Percentiles rank a stretch among this genome's conserved stretches.
These are phyloP conservation scores for Dicycla oo DNA, from an alignment of 2,888 invertebrate genomes.

Conservation along the genomic window DNA sequence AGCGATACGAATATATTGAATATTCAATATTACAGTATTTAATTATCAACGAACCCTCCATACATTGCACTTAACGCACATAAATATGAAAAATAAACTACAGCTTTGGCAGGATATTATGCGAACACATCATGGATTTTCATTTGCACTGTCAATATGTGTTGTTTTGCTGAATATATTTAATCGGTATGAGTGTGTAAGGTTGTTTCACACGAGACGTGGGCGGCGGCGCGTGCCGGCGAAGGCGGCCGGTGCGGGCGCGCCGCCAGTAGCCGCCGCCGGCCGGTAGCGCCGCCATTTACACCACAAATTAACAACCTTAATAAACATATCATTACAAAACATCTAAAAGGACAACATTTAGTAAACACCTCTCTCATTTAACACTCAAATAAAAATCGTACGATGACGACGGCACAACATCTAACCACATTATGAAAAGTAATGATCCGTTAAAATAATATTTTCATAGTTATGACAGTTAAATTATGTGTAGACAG, in stretches of 20 bases:
- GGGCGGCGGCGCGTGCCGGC: conserved; percentile 66
- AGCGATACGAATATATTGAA: conserved; percentile 26
- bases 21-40: conserved; percentile 25
- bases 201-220: conserved; percentile 45
- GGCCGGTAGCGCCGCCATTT: conserved; percentile 70
- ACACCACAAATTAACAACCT: conserved; percentile 71
- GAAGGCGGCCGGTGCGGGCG: conserved; percentile 57
- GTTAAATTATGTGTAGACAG: conserved; percentile 84
- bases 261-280: conserved; percentile 60
- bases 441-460: conserved; percentile 71
- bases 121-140: conserved; percentile 50
- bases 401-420: conserved; percentile 44
- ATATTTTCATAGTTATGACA: conserved; percentile 80
- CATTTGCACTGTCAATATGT: conserved; percentile 54
- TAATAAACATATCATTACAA: conserved; percentile 61
- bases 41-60: conserved; percentile 32
- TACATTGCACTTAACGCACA: conserved; percentile 23
- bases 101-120: conserved; percentile 44
- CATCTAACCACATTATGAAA: conserved; percentile 56
- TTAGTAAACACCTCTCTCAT: conserved; percentile 51
- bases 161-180: conserved; percentile 52
- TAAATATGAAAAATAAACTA: conserved; percentile 50
- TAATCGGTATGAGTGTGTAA: conserved; percentile 55
- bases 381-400: conserved; percentile 63
- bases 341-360: conserved; percentile 62